phyloP scores from a whole-genome alignment of 1,140 invertebrate genomes.

The Cydia pomonella region DNA sequence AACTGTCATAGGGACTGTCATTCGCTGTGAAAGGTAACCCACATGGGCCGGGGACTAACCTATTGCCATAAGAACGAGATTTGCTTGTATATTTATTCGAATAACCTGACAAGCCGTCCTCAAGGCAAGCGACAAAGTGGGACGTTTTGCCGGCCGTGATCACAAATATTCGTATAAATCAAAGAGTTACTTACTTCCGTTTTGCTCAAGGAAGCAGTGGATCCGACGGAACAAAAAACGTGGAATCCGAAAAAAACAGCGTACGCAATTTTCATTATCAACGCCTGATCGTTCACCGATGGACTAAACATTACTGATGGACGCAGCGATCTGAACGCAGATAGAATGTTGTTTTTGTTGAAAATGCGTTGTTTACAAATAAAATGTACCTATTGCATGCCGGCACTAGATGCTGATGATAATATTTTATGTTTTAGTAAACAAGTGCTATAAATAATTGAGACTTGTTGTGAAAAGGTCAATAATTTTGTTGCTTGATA shows the following conservation, averaged over 20 bases:
- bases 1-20: no score
- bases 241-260: slow-evolving; percentile 56
- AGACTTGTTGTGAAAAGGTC: no score
- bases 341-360: not conserved
- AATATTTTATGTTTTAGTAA: slow-evolving; percentile 1
- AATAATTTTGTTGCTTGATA: no score
- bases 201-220: slow-evolving; percentile 52
- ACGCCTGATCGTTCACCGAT: not conserved
- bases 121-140: no score
- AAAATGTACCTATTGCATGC: not conserved
- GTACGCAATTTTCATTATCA: slow-evolving; percentile 62
- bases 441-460: not conserved
- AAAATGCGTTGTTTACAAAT: not conserved
- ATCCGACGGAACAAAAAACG: slow-evolving; percentile 57
- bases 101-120: no score
- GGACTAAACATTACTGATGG: not conserved
- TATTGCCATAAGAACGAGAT: no score
- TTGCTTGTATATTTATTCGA: no score
- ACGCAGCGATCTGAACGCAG: not conserved
- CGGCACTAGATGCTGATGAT: not conserved
- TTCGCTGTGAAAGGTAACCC: no score
- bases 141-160: no score
- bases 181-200: slow-evolving; percentile 54
- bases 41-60: no score
- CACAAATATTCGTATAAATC: no score